Percentiles rank a stretch among this genome's conserved stretches.
phyloP scores from a whole-genome alignment of 2,797 vertebrate genomes.

The Anguilla megastoma region DNA sequence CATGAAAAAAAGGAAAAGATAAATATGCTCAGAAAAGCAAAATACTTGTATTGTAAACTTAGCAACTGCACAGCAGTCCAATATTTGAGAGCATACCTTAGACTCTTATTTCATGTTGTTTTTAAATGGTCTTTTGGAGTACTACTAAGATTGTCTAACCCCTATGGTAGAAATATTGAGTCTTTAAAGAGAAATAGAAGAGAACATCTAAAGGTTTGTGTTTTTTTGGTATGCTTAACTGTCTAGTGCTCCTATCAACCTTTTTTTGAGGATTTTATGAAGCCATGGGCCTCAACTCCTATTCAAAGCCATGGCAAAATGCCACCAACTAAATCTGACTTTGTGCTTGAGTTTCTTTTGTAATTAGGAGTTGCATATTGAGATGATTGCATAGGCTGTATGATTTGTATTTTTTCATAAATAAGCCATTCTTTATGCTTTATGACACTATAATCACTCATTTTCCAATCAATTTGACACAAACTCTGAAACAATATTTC shows the following conservation, averaged over 20 bases:
- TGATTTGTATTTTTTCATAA: background rate
- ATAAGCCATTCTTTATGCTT: too few species aligned
- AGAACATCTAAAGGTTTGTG: background rate
- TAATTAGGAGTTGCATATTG: background rate
- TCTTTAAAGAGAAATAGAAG: background rate
- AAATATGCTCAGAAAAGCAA: background rate
- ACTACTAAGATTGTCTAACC: background rate
- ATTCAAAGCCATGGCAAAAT: background rate
- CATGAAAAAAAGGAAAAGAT: constrained; percentile 7
- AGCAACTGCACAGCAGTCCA: background rate
- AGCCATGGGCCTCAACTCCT: background rate
- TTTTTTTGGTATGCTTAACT: background rate
- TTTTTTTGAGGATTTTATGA: background rate
- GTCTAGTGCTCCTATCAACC: background rate
- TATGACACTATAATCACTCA: too few species aligned
- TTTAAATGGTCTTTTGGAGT: background rate
- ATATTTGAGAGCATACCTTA: background rate
- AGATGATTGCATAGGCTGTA: background rate
- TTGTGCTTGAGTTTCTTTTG: background rate
- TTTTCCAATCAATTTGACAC: too few species aligned
- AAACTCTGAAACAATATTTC: too few species aligned
- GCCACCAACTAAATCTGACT: background rate
- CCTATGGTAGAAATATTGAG: constrained; percentile 9
- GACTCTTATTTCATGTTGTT: background rate
- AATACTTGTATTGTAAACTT: background rate